Evolutionary conservation across 2,113 vertebrate genomes (phyloP).

Genomic region (Semnornis frantzii): DNA sequence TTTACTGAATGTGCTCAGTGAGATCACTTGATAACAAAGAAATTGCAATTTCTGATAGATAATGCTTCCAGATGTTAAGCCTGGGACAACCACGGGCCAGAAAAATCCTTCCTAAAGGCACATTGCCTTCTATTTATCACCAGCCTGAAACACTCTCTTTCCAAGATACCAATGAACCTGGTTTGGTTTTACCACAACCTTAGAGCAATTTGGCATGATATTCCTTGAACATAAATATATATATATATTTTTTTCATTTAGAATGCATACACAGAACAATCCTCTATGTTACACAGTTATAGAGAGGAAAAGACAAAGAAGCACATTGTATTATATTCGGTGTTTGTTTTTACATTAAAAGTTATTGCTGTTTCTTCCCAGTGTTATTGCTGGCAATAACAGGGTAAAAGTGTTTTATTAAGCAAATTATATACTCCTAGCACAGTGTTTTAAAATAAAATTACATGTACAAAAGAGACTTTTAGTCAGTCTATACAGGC

Average conservation of each 20-base stretch:
- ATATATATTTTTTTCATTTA: not conserved
- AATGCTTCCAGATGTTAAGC: not conserved
- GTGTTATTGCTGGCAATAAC: not conserved
- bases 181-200: not conserved
- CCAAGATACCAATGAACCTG: not conserved
- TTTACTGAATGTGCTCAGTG: not conserved
- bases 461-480: not conserved
- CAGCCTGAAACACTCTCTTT: not conserved
- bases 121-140: not conserved
- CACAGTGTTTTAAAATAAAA: slow-evolving; percentile 14
- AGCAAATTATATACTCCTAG: not conserved
- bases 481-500: not conserved
- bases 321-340: not conserved
- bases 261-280: not conserved
- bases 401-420: slow-evolving; percentile 5
- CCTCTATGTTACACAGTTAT: not conserved
- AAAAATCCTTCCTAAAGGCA: not conserved
- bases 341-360: slow-evolving; percentile 26
- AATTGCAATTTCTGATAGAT: not conserved
- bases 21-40: slow-evolving; percentile 22
- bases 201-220: not conserved
- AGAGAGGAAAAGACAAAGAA: not conserved
- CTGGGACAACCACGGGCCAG: not conserved
- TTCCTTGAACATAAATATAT: not conserved
- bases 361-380: not conserved